phyloP scores from a whole-genome alignment of 2,113 vertebrate species.

The Nannospalax galili region DNA sequence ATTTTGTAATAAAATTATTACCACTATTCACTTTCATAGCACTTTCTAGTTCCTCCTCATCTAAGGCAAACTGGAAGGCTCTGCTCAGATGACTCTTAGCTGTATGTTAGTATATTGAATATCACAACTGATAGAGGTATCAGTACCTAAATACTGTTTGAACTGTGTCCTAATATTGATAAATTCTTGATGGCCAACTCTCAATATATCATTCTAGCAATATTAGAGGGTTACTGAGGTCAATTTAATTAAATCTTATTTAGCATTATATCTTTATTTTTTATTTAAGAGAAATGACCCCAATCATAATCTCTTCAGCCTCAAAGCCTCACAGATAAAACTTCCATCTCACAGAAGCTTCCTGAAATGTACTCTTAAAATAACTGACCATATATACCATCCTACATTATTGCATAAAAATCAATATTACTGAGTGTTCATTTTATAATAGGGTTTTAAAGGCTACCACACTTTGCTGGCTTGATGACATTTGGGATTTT shows the following conservation, averaged over 20 bases:
- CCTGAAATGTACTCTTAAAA: constrained; percentile 2
- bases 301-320: not conserved
- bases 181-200: not conserved
- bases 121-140: not conserved
- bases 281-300: not conserved
- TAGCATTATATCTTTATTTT: not conserved
- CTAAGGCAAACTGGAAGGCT: not conserved
- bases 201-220: not conserved
- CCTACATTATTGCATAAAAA: not conserved
- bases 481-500: not conserved
- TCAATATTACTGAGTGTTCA: not conserved
- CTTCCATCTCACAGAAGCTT: not conserved
- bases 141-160: not conserved
- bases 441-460: not conserved
- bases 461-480: not conserved
- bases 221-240: not conserved
- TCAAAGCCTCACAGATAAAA: not conserved
- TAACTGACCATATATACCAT: not conserved
- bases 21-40: not conserved
- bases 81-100: not conserved
- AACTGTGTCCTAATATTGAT: not conserved
- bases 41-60: not conserved
- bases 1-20: not conserved
- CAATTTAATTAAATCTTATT: not conserved
- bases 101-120: not conserved